phyloP scores from a whole-genome alignment of 2,797 vertebrate species.

The Glyptemys insculpta region DNA sequence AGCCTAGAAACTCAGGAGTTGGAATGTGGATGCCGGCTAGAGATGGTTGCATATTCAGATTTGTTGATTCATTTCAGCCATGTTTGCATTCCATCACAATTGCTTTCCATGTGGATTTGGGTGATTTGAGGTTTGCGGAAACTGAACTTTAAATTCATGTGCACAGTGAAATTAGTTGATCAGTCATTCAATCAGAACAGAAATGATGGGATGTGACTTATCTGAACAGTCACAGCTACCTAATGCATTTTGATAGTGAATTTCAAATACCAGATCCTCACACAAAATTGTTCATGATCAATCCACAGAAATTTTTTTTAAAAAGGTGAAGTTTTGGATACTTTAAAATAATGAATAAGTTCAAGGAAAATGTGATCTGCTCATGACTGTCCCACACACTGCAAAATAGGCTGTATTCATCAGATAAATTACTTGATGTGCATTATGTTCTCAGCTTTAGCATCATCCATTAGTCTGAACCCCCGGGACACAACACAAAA shows the following conservation, averaged over 20 bases:
- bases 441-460: not conserved
- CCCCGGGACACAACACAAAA: not conserved
- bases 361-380: not conserved
- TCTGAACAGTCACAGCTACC: not conserved
- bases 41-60: not conserved
- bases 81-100: not conserved
- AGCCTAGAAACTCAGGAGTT: not conserved
- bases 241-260: not conserved
- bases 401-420: not conserved
- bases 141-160: not conserved
- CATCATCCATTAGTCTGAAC: not conserved
- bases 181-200: not conserved
- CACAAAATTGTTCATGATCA: not conserved
- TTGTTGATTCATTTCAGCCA: not conserved
- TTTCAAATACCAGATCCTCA: accelerated
- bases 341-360: not conserved
- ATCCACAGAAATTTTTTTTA: not conserved
- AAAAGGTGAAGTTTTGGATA: accelerated
- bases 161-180: not conserved
- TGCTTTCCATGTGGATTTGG: accelerated
- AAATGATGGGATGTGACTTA: not conserved
- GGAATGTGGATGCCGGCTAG: accelerated
- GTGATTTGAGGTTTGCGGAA: accelerated
- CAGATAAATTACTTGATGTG: not conserved
- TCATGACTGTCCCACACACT: not conserved